phyloP scores from a whole-genome alignment of 2,888 invertebrate species.

The Macrosiphum euphorbiae region DNA sequence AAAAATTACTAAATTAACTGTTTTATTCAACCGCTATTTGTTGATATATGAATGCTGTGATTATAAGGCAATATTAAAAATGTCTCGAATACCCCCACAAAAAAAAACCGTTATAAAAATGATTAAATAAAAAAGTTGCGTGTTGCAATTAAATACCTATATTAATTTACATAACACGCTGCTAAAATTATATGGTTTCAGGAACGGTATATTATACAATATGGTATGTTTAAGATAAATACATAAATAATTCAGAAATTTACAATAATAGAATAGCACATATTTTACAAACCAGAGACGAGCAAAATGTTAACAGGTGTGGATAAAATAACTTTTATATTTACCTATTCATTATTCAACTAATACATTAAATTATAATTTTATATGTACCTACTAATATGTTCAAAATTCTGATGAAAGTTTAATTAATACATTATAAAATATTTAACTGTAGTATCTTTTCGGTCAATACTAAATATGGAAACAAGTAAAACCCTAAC shows the following conservation, averaged over 20 bases:
- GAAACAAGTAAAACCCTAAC: too few relatives aligned
- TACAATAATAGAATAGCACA: background rate
- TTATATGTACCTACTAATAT: background rate
- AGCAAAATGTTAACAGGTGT: background rate
- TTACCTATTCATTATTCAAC: too few relatives aligned
- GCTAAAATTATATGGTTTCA: too few relatives aligned
- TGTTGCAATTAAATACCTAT: too few relatives aligned
- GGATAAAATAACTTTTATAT: background rate
- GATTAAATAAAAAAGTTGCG: too few relatives aligned
- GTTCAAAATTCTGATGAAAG: background rate
- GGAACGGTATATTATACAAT: background rate
- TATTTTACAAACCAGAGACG: background rate
- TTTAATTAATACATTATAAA: background rate
- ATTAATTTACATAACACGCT: too few relatives aligned
- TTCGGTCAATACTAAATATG: too few relatives aligned
- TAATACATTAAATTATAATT: background rate
- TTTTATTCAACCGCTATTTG: background rate
- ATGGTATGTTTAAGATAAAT: background rate
- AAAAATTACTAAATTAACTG: background rate
- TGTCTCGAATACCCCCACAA: too few relatives aligned
- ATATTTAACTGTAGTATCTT: background rate
- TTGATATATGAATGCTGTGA: background rate
- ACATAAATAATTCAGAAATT: background rate
- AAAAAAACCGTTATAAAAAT: background rate
- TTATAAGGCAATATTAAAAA: background rate